phyloP scores from a whole-genome alignment of 2,888 invertebrate genomes.

The Melanophora roralis region DNA sequence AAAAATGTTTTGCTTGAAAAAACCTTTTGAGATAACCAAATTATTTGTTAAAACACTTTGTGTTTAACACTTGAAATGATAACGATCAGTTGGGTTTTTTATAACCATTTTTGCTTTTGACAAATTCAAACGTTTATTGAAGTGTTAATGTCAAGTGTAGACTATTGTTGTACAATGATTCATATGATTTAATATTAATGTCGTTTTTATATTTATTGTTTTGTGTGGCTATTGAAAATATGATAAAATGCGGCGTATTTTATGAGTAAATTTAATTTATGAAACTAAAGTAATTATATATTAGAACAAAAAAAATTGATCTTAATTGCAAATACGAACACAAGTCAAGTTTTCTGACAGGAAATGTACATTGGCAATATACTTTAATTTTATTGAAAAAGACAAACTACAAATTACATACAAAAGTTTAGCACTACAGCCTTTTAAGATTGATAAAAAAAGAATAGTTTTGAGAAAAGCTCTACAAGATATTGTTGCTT shows the following conservation, averaged over 20 bases:
- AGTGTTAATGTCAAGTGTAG: constrained; percentile 7
- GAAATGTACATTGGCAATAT: too few species aligned
- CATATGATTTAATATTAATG: constrained; percentile 1
- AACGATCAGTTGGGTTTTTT: constrained; percentile 14
- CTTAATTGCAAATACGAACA: constrained; percentile 15
- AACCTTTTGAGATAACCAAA: too few species aligned
- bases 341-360: too few species aligned
- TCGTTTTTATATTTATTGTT: constrained; percentile 5
- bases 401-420: constrained; percentile 43
- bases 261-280: constrained; percentile 4
- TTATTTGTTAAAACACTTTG: constrained; percentile 25
- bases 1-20: too few species aligned
- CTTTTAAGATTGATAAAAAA: not conserved
- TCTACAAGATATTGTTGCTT: constrained; percentile 29
- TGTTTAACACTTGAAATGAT: constrained; percentile 45
- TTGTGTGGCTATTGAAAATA: constrained; percentile 21
- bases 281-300: not conserved
- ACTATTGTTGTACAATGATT: constrained; percentile 9
- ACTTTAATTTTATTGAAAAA: constrained; percentile 13
- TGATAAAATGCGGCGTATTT: constrained; percentile 45
- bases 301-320: constrained; percentile 11
- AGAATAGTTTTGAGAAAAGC: constrained; percentile 55
- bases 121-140: not conserved
- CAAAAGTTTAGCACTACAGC: constrained; percentile 4
- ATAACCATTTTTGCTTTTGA: not conserved